Conservation (phyloP, 2,113 vertebrate species). For the cat (Felis catus) region F.catus_Fca126_mat1.0 CM031423.1:92945001-92945500, state of each 20-base stretch:
- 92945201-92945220: no score
- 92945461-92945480: neutral
- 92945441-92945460: accelerated
- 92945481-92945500: neutral
- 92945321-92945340: accelerated
- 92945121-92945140: no score
- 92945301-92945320: accelerated
- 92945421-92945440: accelerated
- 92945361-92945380: accelerated
- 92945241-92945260: accelerated
- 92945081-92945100: no score
- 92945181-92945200: no score
- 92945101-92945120: no score
- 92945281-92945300: accelerated
- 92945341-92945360: accelerated
- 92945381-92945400: accelerated
- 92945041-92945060: no score
- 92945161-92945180: no score
- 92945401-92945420: accelerated
- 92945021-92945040: no score
- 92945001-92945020: no score
- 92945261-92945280: neutral
- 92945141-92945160: no score
- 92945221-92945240: neutral
- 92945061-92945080: no score